Percentiles rank a stretch among this genome's conserved stretches.
phyloP scores from a whole-genome alignment of 2,113 vertebrate genomes.

The Cottus gobio region DNA sequence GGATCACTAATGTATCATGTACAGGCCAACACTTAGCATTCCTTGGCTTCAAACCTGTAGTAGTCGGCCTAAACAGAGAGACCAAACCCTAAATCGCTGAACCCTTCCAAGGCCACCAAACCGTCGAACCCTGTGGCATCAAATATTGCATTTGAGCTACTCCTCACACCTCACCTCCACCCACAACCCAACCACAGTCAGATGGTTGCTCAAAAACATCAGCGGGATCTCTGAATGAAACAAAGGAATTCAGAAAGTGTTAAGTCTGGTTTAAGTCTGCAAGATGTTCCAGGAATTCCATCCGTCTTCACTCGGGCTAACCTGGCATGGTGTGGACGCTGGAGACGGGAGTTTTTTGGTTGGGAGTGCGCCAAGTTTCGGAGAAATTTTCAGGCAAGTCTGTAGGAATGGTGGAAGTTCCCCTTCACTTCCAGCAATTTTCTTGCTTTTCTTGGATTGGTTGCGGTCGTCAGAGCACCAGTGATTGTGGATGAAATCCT shows the following conservation, averaged over 20 bases:
- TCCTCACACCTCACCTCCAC: slow-evolving; percentile 30
- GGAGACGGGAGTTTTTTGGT: background rate
- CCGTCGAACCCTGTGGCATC: background rate
- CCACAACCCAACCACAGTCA: slow-evolving; percentile 8
- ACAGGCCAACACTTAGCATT: background rate
- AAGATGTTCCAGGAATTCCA: slow-evolving; percentile 61
- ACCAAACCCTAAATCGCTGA: slow-evolving; percentile 5
- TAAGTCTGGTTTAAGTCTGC: slow-evolving; percentile 65
- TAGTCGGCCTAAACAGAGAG: background rate
- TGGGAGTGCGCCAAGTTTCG: background rate
- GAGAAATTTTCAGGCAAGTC: slow-evolving; percentile 17
- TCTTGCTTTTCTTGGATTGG: slow-evolving; percentile 52
- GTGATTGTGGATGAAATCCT: slow-evolving; percentile 56
- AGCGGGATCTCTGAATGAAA: slow-evolving; percentile 21
- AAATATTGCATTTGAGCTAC: slow-evolving; percentile 24
- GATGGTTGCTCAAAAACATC: slow-evolving; percentile 64
- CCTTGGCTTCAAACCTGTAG: background rate
- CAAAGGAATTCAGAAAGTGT: slow-evolving; percentile 40
- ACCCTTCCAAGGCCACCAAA: background rate
- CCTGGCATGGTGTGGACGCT: slow-evolving; percentile 27
- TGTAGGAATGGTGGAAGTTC: slow-evolving; percentile 38
- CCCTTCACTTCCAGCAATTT: slow-evolving; percentile 24
- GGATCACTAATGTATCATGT: background rate
- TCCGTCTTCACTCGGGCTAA: slow-evolving; percentile 41
- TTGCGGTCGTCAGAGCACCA: slow-evolving; percentile 15